Evolutionary conservation across 2,888 invertebrate genomes (phyloP).

Genomic region (Synanthedon formicaeformis): DNA sequence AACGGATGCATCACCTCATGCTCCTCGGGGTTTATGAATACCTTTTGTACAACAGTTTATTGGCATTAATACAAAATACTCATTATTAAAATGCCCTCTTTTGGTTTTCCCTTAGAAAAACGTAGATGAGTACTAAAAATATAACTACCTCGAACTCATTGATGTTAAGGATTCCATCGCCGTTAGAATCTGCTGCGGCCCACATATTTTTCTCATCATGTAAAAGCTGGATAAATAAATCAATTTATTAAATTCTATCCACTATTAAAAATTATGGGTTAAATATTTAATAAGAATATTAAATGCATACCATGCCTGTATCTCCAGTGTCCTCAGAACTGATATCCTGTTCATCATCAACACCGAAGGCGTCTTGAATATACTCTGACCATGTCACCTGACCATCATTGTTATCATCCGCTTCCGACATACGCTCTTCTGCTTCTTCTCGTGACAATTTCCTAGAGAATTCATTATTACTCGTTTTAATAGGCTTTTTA

Average conservation of each 20-base stretch:
- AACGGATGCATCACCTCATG: constrained; percentile 86
- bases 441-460: constrained; percentile 90
- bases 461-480: constrained; percentile 43
- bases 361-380: constrained; percentile 87
- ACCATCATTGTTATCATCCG: constrained; percentile 87
- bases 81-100: too few species aligned
- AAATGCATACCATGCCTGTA: constrained; percentile 38
- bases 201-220: constrained; percentile 90
- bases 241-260: neutral
- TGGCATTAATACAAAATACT: too few species aligned
- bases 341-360: constrained; percentile 72
- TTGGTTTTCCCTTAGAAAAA: neutral
- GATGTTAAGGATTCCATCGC: constrained; percentile 79
- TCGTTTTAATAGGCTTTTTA: too few species aligned
- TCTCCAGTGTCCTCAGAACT: constrained; percentile 65
- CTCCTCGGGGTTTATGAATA: constrained; percentile 95
- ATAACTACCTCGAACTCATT: constrained; percentile 78
- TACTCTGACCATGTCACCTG: constrained; percentile 91
- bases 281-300: neutral
- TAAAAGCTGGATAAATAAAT: constrained; percentile 58
- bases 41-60: constrained; percentile 24
- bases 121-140: neutral
- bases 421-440: constrained; percentile 84
- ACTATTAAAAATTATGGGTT: neutral
- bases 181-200: constrained; percentile 84